These are phyloP conservation scores for Cotesia glomerata DNA, from an alignment of 1,140 invertebrate species.

Conservation along the genomic window DNA sequence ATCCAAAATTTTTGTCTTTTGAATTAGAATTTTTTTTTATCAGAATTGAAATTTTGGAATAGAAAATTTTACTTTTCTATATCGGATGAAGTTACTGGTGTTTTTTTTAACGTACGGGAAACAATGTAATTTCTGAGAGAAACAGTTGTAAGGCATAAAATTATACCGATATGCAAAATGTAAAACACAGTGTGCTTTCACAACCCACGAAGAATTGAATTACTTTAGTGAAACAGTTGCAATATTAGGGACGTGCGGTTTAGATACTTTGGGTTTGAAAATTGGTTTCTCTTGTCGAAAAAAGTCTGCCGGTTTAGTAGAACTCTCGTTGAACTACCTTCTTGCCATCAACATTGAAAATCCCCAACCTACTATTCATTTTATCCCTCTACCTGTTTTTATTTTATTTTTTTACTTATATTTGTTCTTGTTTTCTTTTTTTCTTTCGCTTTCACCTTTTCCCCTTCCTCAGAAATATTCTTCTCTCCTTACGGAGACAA, in stretches of 20 bases:
- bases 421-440: not conserved
- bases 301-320: not conserved
- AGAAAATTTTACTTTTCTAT: not conserved
- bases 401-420: not conserved
- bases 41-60: not conserved
- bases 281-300: slow-evolving; percentile 34
- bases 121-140: no score
- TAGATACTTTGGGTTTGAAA: slow-evolving; percentile 33
- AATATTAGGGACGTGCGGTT: slow-evolving; percentile 30
- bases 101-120: no score
- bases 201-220: slow-evolving; percentile 11
- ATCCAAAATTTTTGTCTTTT: no score
- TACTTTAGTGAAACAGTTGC: slow-evolving; percentile 16
- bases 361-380: not conserved
- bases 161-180: not conserved
- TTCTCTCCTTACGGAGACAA: slow-evolving; percentile 9
- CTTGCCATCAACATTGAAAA: slow-evolving; percentile 1
- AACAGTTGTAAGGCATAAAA: no score
- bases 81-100: no score
- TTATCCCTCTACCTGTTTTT: not conserved
- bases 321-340: not conserved
- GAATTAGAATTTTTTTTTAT: not conserved
- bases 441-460: not conserved
- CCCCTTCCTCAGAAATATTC: no score
- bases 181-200: not conserved